Evolutionary conservation across 2,888 invertebrate genomes (phyloP).

Genomic region (Schrankia costaestrigalis): DNA sequence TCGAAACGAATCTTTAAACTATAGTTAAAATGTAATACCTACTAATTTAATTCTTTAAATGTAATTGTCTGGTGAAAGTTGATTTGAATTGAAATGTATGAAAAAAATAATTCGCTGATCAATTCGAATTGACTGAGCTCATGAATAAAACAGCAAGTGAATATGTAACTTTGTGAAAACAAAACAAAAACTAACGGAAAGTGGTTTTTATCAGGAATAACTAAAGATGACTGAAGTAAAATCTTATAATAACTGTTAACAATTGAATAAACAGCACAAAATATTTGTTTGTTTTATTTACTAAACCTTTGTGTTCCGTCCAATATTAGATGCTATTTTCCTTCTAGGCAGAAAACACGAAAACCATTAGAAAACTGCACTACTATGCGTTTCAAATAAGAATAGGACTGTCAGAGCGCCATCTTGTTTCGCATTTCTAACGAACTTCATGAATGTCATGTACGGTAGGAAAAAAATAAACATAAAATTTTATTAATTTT

Average conservation of each 20-base stretch:
- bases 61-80: conserved; percentile 22
- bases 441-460: no score
- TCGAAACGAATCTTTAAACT: conserved; percentile 46
- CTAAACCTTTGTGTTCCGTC: neutral
- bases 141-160: conserved; percentile 20
- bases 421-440: no score
- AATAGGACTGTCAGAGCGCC: no score
- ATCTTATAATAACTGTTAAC: conserved; percentile 73
- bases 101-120: conserved; percentile 4
- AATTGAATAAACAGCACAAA: conserved; percentile 80
- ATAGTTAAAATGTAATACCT: conserved; percentile 47
- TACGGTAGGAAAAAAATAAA: no score
- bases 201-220: conserved; percentile 41
- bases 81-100: conserved; percentile 14
- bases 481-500: no score
- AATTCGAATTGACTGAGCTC: conserved; percentile 17
- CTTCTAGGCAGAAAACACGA: no score
- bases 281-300: conserved; percentile 55
- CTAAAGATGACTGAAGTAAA: conserved; percentile 78
- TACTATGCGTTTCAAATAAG: no score
- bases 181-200: conserved; percentile 28
- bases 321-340: neutral
- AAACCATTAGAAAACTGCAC: no score
- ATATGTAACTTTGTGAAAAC: conserved; percentile 26
- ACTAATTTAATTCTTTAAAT: conserved; percentile 46